A percentile compares a stretch with the other conserved stretches of the same genome.
phyloP scores from a whole-genome alignment of 2,888 invertebrate species.

The Hermaeophaga mercurialis region DNA sequence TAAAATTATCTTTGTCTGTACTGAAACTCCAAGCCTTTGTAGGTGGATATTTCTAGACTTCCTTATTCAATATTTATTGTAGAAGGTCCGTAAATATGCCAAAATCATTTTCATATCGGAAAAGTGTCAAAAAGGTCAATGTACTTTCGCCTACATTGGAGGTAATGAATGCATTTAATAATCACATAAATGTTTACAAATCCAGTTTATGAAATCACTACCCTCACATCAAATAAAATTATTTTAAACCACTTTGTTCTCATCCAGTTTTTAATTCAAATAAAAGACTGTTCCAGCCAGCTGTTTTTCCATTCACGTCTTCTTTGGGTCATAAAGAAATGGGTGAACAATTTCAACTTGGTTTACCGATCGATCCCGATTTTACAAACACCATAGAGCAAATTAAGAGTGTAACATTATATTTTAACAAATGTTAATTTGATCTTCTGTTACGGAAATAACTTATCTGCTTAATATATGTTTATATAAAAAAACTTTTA shows the following conservation, averaged over 20 bases:
- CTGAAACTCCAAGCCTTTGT: no score
- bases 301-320: slow-evolving; percentile 3
- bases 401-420: background rate
- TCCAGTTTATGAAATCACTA: no score
- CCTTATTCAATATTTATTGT: slow-evolving; percentile 5
- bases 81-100: slow-evolving; percentile 2
- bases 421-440: background rate
- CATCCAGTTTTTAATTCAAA: background rate
- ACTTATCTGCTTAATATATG: background rate
- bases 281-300: background rate
- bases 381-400: background rate
- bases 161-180: background rate
- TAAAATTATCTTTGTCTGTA: background rate
- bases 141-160: slow-evolving; percentile 16
- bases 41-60: no score
- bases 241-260: no score
- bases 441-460: background rate
- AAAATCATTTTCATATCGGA: slow-evolving; percentile 9
- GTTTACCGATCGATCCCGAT: slow-evolving; percentile 8
- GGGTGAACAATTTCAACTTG: background rate
- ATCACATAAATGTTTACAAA: background rate
- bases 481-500: slow-evolving; percentile 8
- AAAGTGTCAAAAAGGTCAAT: slow-evolving; percentile 13
- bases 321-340: slow-evolving; percentile 19
- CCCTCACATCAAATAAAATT: no score